Conservation (phyloP, 1,140 invertebrate species). For the Mya arenaria region DNA sequence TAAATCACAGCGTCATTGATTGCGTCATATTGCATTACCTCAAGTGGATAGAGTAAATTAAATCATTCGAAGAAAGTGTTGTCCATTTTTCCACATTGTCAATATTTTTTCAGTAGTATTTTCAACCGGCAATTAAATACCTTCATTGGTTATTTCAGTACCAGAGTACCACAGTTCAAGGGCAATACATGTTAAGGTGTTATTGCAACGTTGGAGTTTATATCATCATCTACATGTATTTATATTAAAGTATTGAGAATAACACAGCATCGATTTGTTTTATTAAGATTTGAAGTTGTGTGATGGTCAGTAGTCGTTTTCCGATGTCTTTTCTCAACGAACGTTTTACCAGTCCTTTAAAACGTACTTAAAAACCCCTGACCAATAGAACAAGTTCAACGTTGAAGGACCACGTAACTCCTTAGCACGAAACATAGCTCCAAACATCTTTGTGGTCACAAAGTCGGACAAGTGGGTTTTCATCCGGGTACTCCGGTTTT, state of each 20-base stretch:
- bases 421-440: conserved; percentile 8
- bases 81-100: conserved; percentile 21
- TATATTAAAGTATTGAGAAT: conserved; percentile 37
- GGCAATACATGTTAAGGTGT: conserved; percentile 36
- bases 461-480: too few species aligned
- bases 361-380: conserved; percentile 30
- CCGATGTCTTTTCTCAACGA: conserved; percentile 24
- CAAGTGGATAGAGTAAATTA: background rate
- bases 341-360: conserved; percentile 22
- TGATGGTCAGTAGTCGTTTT: background rate
- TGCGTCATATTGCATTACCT: background rate
- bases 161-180: conserved; percentile 20
- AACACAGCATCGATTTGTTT: conserved; percentile 48
- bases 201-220: conserved; percentile 28
- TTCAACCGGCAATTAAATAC: background rate
- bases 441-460: too few species aligned
- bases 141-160: background rate
- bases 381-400: conserved; percentile 22
- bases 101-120: conserved; percentile 1
- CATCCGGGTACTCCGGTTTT: too few species aligned
- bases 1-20: background rate
- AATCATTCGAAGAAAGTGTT: background rate
- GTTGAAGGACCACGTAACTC: conserved; percentile 23
- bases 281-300: conserved; percentile 31
- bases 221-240: conserved; percentile 42